Evolutionary conservation across 2,113 vertebrate genomes (phyloP), one percentile per base, ranked within the genome.

Genomic region (Ramphastos sulfuratus): DNA sequence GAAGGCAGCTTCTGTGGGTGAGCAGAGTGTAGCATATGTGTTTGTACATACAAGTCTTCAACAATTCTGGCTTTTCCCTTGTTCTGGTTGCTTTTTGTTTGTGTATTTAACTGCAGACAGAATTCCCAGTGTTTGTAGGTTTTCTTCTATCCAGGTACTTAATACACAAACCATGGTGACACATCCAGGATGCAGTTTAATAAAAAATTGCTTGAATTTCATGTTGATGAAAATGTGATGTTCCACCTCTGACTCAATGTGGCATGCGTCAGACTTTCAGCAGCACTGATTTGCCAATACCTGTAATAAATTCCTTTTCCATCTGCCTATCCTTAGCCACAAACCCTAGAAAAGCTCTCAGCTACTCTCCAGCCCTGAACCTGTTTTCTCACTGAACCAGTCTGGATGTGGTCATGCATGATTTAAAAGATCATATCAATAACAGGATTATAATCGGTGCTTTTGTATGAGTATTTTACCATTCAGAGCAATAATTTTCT

Each of bases 261-360:
- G 0, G 91, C 92, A 66, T 75, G 69, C 86, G 93, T 90, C 91
- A 96, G 85, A 69, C 80, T 95, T 92, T 93, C 90, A 93, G 93
- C 95, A 96, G 76, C 76, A 69, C 64, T 88, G 65, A 87, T 79
- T 93, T 97, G 93, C 93, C 94, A 96, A 75, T 88, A 72, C 63
- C 74, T 96, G 76, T 82, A 95, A 96, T 90, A 94, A 90, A 96
- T 93, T 82, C 78, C 80, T 61, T 84, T 92, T 73, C 95, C 95
- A 96, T 97, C 96, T 97, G 94, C 89, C 93, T 89, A 77, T 71
- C 90, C 89, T 83, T 81, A 79, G 60, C 91, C 71, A 63, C 79
- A 91, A 91, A 95, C 80, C 66, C 39, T 88, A 44, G 63, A 82
- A 85, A 85, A 60, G 66, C 52, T 75, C 89, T 87, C 72, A 93